Conservation (phyloP, 37 sponge, comb jelly and placozoan species). For the Trichoplax adhaerens region DNA sequence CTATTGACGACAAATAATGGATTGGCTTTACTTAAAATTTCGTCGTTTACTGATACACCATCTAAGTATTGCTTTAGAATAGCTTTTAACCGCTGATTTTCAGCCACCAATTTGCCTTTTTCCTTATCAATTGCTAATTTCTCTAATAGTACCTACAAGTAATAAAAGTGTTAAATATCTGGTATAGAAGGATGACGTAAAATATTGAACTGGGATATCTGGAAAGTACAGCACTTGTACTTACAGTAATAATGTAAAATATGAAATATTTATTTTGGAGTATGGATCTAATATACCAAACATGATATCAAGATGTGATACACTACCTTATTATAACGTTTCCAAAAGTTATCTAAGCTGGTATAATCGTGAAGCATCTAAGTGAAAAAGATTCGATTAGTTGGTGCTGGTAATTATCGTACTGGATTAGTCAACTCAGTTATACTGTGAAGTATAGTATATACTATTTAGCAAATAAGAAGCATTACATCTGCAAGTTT, state of each 20-base stretch:
- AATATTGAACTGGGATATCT: too few species aligned
- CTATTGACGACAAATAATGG: slow-evolving; percentile 77
- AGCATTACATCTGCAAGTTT: slow-evolving; percentile 40
- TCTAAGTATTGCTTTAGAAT: slow-evolving; percentile 94
- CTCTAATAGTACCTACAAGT: slow-evolving; percentile 55
- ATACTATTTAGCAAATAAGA: not conserved
- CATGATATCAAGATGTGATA: not conserved
- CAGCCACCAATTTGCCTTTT: slow-evolving; percentile 36
- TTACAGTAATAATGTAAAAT: not conserved
- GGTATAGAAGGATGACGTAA: too few species aligned
- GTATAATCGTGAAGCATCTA: slow-evolving; percentile 71
- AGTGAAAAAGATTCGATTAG: not conserved
- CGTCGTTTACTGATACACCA: slow-evolving; percentile 91
- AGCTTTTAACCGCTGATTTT: slow-evolving; percentile 62
- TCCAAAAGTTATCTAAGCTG: slow-evolving; percentile 85
- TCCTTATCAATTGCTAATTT: slow-evolving; percentile 50
- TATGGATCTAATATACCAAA: not conserved
- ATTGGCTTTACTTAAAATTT: slow-evolving; percentile 68
- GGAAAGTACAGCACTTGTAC: too few species aligned
- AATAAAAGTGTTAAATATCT: not conserved
- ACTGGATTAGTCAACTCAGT: not conserved
- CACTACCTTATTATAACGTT: slow-evolving; percentile 77
- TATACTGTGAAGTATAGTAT: not conserved
- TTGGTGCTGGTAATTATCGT: not conserved
- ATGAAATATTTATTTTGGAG: slow-evolving; percentile 3